phyloP scores from a whole-genome alignment of 2,797 vertebrate genomes.

The Columba guinea region DNA sequence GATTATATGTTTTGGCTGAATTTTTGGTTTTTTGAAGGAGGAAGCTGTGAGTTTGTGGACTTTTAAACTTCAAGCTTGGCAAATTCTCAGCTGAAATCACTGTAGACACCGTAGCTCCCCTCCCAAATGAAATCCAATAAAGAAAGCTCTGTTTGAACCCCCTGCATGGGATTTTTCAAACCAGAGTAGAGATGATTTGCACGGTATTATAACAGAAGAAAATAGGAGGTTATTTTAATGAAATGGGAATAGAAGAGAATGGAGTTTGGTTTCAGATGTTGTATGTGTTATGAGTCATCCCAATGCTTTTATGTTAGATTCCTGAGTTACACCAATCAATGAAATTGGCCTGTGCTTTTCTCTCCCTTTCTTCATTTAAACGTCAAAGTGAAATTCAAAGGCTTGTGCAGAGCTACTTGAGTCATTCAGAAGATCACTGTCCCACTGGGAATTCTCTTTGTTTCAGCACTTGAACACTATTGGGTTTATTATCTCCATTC shows the following conservation, averaged over 20 bases:
- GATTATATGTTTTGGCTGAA: not conserved
- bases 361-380: slow-evolving; percentile 68
- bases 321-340: slow-evolving; percentile 70
- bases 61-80: not conserved
- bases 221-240: slow-evolving; percentile 67
- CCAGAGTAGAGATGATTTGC: not conserved
- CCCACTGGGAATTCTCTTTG: slow-evolving; percentile 69
- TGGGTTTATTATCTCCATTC: slow-evolving; percentile 65
- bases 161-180: slow-evolving; percentile 12
- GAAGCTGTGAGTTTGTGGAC: not conserved
- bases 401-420: slow-evolving; percentile 61
- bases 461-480: slow-evolving; percentile 68
- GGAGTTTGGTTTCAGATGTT: slow-evolving; percentile 62
- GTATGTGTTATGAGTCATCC: slow-evolving; percentile 66
- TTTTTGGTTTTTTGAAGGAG: not conserved
- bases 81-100: not conserved
- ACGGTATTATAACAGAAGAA: slow-evolving; percentile 30
- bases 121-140: not conserved
- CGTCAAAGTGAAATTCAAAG: slow-evolving; percentile 78
- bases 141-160: not conserved
- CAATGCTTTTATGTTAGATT: slow-evolving; percentile 69
- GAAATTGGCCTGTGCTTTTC: slow-evolving; percentile 65
- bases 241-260: slow-evolving; percentile 64
- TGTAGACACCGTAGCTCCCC: not conserved
- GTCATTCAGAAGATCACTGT: slow-evolving; percentile 67